phyloP scores from a whole-genome alignment of 2,797 vertebrate species.

The Argyrosomus regius region DNA sequence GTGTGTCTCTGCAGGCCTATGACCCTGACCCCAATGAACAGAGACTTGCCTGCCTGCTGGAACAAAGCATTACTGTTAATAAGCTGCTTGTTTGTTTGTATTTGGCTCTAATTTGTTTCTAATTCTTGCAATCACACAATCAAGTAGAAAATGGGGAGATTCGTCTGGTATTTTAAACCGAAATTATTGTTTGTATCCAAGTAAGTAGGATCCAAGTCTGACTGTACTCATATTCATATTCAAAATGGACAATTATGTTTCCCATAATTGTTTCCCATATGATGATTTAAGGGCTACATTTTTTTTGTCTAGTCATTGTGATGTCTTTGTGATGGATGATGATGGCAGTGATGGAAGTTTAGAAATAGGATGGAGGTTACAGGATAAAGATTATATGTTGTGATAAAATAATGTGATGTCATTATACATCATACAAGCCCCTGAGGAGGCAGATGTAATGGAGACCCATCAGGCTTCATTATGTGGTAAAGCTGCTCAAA shows the following conservation, averaged over 20 bases:
- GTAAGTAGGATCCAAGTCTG: constrained; percentile 3
- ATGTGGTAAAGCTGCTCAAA: constrained; percentile 18
- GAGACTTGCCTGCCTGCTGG: not conserved
- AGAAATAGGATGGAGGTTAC: not conserved
- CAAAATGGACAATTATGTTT: not conserved
- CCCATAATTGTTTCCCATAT: not conserved
- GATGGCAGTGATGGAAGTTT: not conserved
- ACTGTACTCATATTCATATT: not conserved
- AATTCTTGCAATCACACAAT: not conserved
- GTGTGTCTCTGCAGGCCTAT: not conserved
- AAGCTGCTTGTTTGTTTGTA: not conserved
- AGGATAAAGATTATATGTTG: not conserved
- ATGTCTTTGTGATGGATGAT: not conserved
- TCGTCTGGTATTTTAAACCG: not conserved
- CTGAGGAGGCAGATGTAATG: constrained; percentile 21
- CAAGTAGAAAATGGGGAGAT: constrained; percentile 17
- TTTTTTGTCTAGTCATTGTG: not conserved
- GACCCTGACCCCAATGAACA: not conserved
- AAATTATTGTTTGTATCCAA: not conserved
- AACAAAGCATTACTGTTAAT: constrained; percentile 23
- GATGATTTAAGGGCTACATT: not conserved
- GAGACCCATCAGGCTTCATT: constrained; percentile 30
- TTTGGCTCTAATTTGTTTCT: constrained; percentile 6
- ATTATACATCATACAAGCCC: constrained; percentile 3
- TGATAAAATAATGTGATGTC: not conserved